Percentiles rank a stretch among this genome's conserved stretches.
Evolutionary conservation across 2,113 vertebrate genomes (phyloP).

Genomic region (Penelope pileata): DNA sequence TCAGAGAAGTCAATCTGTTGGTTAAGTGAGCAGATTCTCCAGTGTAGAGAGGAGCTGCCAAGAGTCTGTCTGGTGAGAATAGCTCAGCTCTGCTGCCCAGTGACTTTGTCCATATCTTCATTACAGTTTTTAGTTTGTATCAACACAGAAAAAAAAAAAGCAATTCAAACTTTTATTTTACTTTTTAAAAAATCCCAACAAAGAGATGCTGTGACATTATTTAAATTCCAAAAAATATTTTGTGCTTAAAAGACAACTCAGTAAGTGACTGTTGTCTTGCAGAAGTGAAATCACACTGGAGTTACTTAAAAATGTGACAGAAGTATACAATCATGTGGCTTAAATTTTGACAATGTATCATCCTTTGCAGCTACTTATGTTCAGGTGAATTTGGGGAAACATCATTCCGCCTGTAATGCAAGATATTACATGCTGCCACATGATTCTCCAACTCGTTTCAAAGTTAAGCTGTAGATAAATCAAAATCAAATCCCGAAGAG

Average conservation of each 20-base stretch:
- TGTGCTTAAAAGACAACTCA: neutral
- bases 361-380: neutral
- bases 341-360: neutral
- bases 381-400: neutral
- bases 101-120: neutral
- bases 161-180: too few species aligned
- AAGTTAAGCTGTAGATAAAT: neutral
- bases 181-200: neutral
- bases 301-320: neutral
- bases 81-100: neutral
- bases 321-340: neutral
- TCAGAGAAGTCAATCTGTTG: neutral
- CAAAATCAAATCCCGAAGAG: neutral
- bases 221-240: neutral
- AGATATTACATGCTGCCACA: neutral
- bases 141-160: neutral
- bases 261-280: neutral
- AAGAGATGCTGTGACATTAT: fast-evolving
- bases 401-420: neutral
- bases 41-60: fast-evolving
- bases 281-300: neutral
- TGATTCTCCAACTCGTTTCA: neutral
- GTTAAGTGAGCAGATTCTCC: neutral
- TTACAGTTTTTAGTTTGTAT: neutral
- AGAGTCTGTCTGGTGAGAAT: neutral